These are phyloP conservation scores for Smithornis capensis DNA, from an alignment of 2,113 vertebrate genomes.

Conservation along the genomic window DNA sequence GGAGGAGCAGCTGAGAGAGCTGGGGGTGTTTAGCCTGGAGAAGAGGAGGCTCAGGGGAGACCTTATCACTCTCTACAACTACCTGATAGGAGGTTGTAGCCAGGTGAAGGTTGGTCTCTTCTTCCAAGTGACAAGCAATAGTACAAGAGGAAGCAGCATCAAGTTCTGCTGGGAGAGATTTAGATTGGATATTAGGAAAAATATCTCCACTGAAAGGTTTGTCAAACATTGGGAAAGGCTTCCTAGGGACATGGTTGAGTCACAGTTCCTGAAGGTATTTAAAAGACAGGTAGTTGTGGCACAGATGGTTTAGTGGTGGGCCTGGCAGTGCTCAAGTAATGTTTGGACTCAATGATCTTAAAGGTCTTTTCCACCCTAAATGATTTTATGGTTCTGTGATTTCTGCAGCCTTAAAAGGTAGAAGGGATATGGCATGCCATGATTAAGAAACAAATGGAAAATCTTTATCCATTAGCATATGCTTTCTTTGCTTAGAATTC, in stretches of 20 bases:
- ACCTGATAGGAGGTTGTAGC: background rate
- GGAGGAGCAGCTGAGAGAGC: background rate
- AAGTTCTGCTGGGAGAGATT: background rate
- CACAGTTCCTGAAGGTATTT: background rate
- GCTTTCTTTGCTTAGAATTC: background rate
- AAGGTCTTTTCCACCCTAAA: background rate
- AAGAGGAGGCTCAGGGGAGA: background rate
- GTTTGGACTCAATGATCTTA: background rate
- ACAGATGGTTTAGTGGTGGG: background rate
- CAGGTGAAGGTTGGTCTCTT: accelerated
- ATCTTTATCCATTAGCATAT: background rate
- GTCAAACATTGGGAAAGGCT: background rate
- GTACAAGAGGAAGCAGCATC: background rate
- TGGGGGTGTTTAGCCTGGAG: background rate
- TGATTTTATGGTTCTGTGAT: background rate
- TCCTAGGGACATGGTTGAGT: background rate
- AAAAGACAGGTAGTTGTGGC: background rate
- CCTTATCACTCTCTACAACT: accelerated
- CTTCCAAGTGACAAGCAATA: background rate
- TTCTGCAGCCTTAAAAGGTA: background rate
- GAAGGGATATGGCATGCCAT: background rate
- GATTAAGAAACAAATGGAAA: background rate
- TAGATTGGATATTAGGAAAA: background rate
- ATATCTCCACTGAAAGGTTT: background rate
- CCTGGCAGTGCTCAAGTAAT: background rate